A percentile compares a stretch with the other conserved stretches of the same genome.
Evolutionary conservation across 2,888 invertebrate genomes (phyloP).

Genomic region (Drosophila kanekoi): DNA sequence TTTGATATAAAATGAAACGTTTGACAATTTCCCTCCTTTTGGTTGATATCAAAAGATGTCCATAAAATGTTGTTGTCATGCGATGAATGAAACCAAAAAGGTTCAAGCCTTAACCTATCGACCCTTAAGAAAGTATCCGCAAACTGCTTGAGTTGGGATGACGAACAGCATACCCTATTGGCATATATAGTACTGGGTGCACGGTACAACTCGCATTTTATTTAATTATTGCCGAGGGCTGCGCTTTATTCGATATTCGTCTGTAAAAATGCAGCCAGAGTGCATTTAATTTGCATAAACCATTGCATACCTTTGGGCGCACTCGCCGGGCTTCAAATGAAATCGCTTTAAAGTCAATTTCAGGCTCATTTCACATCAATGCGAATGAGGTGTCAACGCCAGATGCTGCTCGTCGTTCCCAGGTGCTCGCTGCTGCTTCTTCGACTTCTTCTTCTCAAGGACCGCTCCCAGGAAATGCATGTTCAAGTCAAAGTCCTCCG

Average conservation of each 20-base stretch:
- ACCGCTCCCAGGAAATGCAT: constrained; percentile 68
- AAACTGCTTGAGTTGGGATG: no score
- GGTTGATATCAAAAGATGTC: no score
- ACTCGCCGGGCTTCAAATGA: constrained; percentile 19
- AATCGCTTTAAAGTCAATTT: constrained; percentile 21
- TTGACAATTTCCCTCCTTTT: no score
- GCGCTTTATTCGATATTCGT: constrained; percentile 32
- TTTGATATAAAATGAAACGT: no score
- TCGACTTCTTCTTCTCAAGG: background rate
- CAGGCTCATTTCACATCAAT: background rate
- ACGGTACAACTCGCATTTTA: constrained; percentile 57
- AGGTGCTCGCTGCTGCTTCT: constrained; percentile 29
- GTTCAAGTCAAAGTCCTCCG: constrained; percentile 14
- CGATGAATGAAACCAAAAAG: no score
- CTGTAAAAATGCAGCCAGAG: constrained; percentile 43
- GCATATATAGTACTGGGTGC: constrained; percentile 4
- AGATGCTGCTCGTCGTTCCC: constrained; percentile 32
- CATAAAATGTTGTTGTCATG: no score
- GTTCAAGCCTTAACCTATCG: no score
- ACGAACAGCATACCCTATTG: constrained; percentile 2
- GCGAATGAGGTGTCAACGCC: constrained; percentile 39
- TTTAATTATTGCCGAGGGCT: constrained; percentile 72
- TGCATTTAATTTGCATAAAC: constrained; percentile 55
- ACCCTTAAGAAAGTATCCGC: background rate
- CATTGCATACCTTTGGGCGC: constrained; percentile 35